Evolutionary conservation across 64 coral and sea anemone species (phyloP), one percentile per base, ranked within the genome.

Genomic region (Porites lutea): DNA sequence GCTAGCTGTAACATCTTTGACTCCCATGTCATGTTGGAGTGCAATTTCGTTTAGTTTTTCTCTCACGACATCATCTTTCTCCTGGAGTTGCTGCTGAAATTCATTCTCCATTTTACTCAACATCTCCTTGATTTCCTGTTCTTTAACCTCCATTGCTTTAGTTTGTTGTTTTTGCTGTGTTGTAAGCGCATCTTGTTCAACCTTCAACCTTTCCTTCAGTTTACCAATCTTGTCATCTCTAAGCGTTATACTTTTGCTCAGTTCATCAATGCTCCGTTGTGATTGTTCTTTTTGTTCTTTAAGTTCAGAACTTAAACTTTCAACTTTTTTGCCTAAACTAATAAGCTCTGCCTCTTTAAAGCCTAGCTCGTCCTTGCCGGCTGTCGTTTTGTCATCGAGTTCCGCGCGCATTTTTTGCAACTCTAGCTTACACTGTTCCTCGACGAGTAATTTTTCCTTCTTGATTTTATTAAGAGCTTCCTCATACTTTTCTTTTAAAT

Each of bases 151-250:
- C 15, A 91, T 60, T 71, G 91, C 92, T 88, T 94, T 53, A 75
- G 74, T 87, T 52, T 83, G 88, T 59, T 93, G 83, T 37, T 90
- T 88, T 15, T 89, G 74, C 45, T 73, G 49, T 47, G 89, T 46
- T 15, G 86, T 79, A n/a, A 83, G 44, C 27, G 85, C 86, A 44
- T 96, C 87, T 14, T 83, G 88, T 72, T 90, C 76, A 37, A 80
- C 77, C 87, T 93, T 96, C 19, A 96, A 9, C 43, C 54, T 88
- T 79, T 90, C 89, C 88, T 96, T 96, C 37, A 93, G 74, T 14
- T 93, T 90, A 1, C 59, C 69, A 60, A 96, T 66, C 83, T 96
- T 96, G 52, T 96, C 90, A 72, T 96, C 92, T 82, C 95, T 85
- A 14, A 96, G 74, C 52, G 91, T 90, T 37, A 96, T 90, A 72